phyloP scores from a whole-genome alignment of 2,113 vertebrate genomes.

The Ciconia stormi region DNA sequence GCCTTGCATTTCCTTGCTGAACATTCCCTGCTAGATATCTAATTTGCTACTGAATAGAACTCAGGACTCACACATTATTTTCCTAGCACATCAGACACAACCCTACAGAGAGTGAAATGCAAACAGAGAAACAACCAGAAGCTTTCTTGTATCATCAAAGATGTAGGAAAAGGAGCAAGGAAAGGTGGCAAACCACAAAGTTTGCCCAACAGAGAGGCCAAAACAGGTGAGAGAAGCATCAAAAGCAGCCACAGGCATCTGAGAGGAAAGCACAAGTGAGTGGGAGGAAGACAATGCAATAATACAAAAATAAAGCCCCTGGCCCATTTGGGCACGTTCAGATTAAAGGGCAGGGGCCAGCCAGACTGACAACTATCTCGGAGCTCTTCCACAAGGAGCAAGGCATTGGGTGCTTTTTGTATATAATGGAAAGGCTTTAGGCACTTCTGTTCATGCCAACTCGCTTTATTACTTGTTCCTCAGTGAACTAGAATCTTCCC shows the following conservation, averaged over 20 bases:
- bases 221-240: slow-evolving; percentile 4
- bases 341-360: slow-evolving; percentile 16
- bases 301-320: slow-evolving; percentile 40
- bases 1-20: background rate
- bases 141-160: slow-evolving; percentile 46
- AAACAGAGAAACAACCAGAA: slow-evolving; percentile 10
- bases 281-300: slow-evolving; percentile 13
- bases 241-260: slow-evolving; percentile 40
- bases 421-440: background rate
- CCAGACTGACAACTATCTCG: background rate
- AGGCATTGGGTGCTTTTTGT: background rate
- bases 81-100: background rate
- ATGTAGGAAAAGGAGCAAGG: background rate
- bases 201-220: slow-evolving; percentile 21
- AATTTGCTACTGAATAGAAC: background rate
- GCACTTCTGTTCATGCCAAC: background rate
- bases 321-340: background rate
- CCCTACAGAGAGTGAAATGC: background rate
- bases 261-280: slow-evolving; percentile 27
- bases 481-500: background rate
- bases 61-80: background rate
- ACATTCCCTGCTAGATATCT: background rate
- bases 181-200: slow-evolving; percentile 34
- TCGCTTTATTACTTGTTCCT: background rate
- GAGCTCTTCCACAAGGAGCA: background rate